These are phyloP conservation scores for Patiria pectinifera DNA, from an alignment of 53 echinoderm and acorn worm species.

Conservation along the genomic window DNA sequence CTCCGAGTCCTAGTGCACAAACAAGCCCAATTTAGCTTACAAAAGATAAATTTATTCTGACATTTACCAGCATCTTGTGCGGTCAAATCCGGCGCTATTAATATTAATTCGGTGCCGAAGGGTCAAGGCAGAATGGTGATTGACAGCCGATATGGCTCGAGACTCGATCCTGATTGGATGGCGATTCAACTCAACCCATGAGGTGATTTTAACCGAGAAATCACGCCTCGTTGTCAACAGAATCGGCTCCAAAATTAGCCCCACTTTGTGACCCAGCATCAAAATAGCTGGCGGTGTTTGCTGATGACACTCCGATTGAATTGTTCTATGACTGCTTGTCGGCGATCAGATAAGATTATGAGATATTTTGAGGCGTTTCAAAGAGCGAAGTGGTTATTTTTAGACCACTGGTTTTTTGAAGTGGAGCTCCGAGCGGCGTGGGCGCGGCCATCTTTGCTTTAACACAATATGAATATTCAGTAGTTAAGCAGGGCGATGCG, in stretches of 20 bases:
- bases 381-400: background rate
- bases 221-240: background rate
- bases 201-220: background rate
- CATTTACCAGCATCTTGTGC: constrained; percentile 35
- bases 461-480: background rate
- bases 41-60: background rate
- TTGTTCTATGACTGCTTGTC: background rate
- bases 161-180: constrained; percentile 18
- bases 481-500: too few relatives aligned
- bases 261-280: constrained; percentile 29
- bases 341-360: background rate
- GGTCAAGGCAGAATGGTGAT: background rate
- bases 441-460: constrained; percentile 3
- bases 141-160: background rate
- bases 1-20: too few relatives aligned
- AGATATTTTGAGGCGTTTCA: constrained; percentile 6
- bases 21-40: too few relatives aligned
- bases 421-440: background rate
- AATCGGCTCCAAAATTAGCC: constrained; percentile 7
- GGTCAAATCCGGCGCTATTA: background rate
- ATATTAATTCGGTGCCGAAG: background rate
- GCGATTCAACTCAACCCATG: background rate
- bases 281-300: background rate
- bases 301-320: background rate
- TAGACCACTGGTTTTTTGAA: background rate